Evolutionary conservation across 2,113 vertebrate species (phyloP).

Genomic region (Xiphophorus maculatus): DNA sequence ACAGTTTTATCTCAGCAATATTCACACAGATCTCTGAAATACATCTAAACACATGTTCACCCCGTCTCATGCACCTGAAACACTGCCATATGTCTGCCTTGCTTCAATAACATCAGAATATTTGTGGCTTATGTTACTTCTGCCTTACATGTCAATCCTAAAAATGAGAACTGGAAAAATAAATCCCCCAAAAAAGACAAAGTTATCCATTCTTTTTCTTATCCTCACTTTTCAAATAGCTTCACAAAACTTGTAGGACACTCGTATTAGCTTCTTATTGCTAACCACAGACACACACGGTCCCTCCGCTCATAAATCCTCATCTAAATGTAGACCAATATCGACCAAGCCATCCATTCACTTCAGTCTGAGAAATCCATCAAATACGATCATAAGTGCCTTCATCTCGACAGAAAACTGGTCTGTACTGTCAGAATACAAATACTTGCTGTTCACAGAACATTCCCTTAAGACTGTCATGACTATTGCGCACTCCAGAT

Average conservation of each 20-base stretch:
- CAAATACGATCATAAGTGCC: not conserved
- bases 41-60: constrained; percentile 33
- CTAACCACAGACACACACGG: constrained; percentile 12
- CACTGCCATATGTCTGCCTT: not conserved
- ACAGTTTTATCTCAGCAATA: constrained; percentile 22
- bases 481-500: constrained; percentile 5
- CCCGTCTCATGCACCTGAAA: not conserved
- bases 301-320: constrained; percentile 36
- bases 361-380: constrained; percentile 2
- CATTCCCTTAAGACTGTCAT: not conserved
- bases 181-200: not conserved
- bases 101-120: not conserved
- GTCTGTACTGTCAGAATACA: not conserved
- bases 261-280: too few relatives aligned
- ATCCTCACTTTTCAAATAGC: constrained; percentile 10
- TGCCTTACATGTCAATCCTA: too few relatives aligned
- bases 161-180: too few relatives aligned
- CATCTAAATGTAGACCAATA: constrained; percentile 25
- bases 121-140: not conserved
- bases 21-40: constrained; percentile 42
- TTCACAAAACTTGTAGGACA: constrained; percentile 7
- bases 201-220: constrained; percentile 8
- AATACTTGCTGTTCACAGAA: constrained; percentile 3
- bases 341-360: constrained; percentile 15
- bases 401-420: constrained; percentile 11